Conservation (phyloP, 2,888 invertebrate genomes). For the Hirtodrosophila histrioides region DNA sequence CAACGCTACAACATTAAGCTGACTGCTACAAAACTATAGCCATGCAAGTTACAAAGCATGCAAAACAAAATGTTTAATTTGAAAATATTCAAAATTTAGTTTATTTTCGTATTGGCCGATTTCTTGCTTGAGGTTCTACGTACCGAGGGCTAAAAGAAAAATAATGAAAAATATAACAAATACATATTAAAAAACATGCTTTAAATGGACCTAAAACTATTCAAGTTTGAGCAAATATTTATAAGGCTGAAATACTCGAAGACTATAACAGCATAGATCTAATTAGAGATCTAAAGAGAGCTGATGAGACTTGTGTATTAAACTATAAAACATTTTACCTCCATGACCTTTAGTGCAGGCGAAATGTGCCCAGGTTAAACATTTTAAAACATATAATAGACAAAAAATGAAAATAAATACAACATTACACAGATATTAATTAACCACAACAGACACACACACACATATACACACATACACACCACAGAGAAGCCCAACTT, state of each 20-base stretch:
- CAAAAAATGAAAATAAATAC: conserved; percentile 56
- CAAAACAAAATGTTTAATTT: conserved; percentile 18
- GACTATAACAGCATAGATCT: conserved; percentile 16
- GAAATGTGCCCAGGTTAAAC: conserved; percentile 42
- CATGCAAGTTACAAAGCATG: conserved; percentile 48
- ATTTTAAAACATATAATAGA: conserved; percentile 66
- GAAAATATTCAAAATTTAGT: conserved; percentile 22
- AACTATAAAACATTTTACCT: conserved; percentile 71
- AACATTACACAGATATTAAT: conserved; percentile 47
- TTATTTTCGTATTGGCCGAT: conserved; percentile 45
- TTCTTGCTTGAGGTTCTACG: conserved; percentile 45
- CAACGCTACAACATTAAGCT: conserved; percentile 12
- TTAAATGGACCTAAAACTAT: conserved; percentile 30
- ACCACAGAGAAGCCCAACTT: conserved; percentile 85
- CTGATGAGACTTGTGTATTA: conserved; percentile 44
- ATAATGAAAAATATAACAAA: conserved; percentile 24
- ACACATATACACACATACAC: conserved; percentile 12
- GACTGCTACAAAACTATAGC: conserved; percentile 14
- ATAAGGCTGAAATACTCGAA: conserved; percentile 21
- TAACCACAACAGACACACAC: conserved; percentile 44
- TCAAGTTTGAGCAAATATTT: conserved; percentile 21
- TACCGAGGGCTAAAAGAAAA: conserved; percentile 67
- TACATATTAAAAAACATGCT: conserved; percentile 53
- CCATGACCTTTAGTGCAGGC: conserved; percentile 73
- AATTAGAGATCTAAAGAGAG: conserved; percentile 30